Evolutionary conservation across 2,113 vertebrate genomes (phyloP).

Genomic region (Gallinago paraguaiae): DNA sequence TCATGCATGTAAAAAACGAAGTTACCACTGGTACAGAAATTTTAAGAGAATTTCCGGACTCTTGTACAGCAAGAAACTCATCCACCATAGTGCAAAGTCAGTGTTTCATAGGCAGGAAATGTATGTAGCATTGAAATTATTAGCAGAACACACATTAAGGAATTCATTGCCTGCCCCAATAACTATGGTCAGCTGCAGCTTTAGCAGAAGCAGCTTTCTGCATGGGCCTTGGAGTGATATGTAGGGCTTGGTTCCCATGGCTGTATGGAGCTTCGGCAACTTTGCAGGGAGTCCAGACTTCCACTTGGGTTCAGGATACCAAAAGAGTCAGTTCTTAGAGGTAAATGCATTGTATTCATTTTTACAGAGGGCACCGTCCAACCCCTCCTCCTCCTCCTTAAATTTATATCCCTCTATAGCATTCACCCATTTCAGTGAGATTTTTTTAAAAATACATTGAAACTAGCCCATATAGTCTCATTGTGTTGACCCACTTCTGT

Average conservation of each 20-base stretch:
- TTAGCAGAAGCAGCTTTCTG: not conserved
- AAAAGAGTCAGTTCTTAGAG: not conserved
- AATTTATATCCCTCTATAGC: not conserved
- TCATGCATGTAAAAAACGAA: not conserved
- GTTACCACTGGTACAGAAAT: accelerated
- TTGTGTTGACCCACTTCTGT: not conserved
- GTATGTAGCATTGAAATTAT: not conserved
- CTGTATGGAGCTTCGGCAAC: not conserved
- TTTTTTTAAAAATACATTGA: not conserved
- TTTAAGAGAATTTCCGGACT: not conserved
- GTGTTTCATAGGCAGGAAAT: not conserved
- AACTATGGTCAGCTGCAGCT: not conserved
- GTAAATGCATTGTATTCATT: not conserved
- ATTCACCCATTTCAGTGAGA: not conserved
- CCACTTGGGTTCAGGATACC: not conserved
- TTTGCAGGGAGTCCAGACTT: not conserved
- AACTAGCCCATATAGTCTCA: not conserved
- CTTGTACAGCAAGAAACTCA: not conserved
- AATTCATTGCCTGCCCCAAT: not conserved
- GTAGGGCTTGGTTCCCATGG: not conserved
- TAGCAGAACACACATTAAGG: not conserved
- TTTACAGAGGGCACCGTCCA: not conserved
- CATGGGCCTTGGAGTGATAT: not conserved
- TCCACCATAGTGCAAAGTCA: not conserved
- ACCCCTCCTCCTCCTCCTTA: not conserved